Evolutionary conservation across 2,888 invertebrate genomes (phyloP), one percentile per base, ranked within the genome.

Genomic region (Suillia variegata): DNA sequence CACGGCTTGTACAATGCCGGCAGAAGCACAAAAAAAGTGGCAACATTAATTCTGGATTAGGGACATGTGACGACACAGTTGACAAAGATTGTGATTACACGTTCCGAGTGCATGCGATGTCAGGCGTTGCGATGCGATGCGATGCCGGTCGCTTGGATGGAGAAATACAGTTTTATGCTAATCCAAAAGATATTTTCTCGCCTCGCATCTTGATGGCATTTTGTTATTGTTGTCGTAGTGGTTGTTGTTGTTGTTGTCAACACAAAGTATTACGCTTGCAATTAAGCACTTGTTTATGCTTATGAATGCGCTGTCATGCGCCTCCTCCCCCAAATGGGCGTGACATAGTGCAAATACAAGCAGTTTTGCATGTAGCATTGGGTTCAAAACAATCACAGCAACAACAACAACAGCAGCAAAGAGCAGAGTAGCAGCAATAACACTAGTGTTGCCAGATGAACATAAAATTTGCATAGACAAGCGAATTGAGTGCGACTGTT

Each of bases 211-310:
- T 65, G 67, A 70, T 69, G 71, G 70, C 67, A 68, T 70, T 71
- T 70, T 66, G n/a, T n/a, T n/a, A n/a, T n/a, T n/a, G n/a, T n/a
- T n/a, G n/a, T n/a, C n/a, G n/a, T n/a, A n/a, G n/a, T n/a, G n/a
- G n/a, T n/a, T n/a, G n/a, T n/a, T n/a, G n/a, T n/a, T n/a, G n/a
- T n/a, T n/a, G 68, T 67, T 73, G 73, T 71, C 73, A 73, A 73
- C 71, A 73, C 64, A 58, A 67, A 57, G 68, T 66, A 71, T 70
- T 70, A 71, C 69, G 66, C 67, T n/a, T 67, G 71, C 73, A 68
- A 73, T 73, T 71, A 73, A 71, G 70, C 68, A 64, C 67, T 70
- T 71, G 69, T 70, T 73, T 73, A 68, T 67, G 67, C 62, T 64
- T 64, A 56, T 56, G 59, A 59, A 59, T 59, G 57, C 47, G 45